Base-by-base conservation (phyloP, 2,888 invertebrate species). In the Zaprionus lineosus region DNA sequence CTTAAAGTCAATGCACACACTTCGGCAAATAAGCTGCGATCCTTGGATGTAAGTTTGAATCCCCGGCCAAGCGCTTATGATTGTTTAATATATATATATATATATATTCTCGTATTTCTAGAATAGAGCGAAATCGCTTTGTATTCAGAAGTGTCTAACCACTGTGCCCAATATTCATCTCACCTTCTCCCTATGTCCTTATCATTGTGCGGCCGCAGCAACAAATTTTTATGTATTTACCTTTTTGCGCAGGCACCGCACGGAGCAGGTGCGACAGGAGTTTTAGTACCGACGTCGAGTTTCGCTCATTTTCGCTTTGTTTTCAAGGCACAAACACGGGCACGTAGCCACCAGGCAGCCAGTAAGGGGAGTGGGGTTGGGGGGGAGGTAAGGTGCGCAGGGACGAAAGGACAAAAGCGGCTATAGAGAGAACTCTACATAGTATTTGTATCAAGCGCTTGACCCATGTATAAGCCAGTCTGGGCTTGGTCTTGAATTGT, bases 211-310 rank as follows among this genome's bases (percentile, higher is more conserved):
- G 69, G 69, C 59, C 66, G 69, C 63, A 71, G 63, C 70, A 73
- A 79, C 74, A 83, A 76, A 83, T 78, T 83, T 83, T 71, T 76
- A 74, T 78, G 65, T 83, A 68, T 76, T 78, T 76, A 73, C 84
- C 71, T 83, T 76, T 73, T 79, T 67, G 69, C 48, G 55, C 55
- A 62, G 50, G 78, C 58, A 57, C 41, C 52, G 56, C 61, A 65
- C 65, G 74, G 58, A 63, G 47, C 16, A 28, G 40, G 16, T 7
- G n/a, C 12, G 9, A 18, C n/a, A 3, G n/a, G 18, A 29, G 36
- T n/a, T n/a, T n/a, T 28, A 26, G 43, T 8, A 31, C 5, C 31
- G 26, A 18, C 39, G 34, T 26, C 43, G n/a, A 28, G 33, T 39
- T 44, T 33, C 47, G 63, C 57, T 65, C 70, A 65, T 65, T 70